phyloP scores from a whole-genome alignment of 2,888 invertebrate genomes.

The Salticus scenicus region DNA sequence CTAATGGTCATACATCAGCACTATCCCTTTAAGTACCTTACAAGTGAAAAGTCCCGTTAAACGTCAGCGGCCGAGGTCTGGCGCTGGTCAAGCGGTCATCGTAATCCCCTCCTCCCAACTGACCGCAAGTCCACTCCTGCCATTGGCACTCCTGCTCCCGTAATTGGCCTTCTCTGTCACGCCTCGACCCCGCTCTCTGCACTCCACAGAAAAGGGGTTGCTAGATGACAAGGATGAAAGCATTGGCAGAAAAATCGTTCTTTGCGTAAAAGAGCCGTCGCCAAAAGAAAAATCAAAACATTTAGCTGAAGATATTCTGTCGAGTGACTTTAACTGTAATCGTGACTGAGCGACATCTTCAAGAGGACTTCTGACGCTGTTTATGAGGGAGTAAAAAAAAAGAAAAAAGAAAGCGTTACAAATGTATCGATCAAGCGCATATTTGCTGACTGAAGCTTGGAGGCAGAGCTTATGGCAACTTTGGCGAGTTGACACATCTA shows the following conservation, averaged over 20 bases:
- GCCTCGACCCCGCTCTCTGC: not conserved
- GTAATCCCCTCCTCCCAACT: not conserved
- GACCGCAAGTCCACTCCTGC: not conserved
- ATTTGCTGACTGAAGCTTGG: not conserved
- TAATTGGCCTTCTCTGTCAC: conserved; percentile 13
- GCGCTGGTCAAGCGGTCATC: conserved; percentile 10
- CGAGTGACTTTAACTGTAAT: not conserved
- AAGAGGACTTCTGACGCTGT: too few species aligned
- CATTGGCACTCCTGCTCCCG: conserved; percentile 6
- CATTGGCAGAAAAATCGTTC: not conserved
- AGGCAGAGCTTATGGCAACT: not conserved
- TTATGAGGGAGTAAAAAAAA: too few species aligned
- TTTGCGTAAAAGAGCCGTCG: not conserved
- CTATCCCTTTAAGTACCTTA: conserved; percentile 4
- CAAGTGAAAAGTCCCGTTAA: conserved; percentile 9
- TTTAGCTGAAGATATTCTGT: too few species aligned
- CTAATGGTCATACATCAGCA: not conserved
- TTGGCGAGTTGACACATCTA: not conserved
- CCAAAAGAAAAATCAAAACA: not conserved
- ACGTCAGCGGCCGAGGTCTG: conserved; percentile 6
- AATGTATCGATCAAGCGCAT: not conserved
- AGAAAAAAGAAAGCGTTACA: too few species aligned
- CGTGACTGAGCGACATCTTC: not conserved
- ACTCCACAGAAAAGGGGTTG: not conserved
- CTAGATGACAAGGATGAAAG: not conserved